Base-by-base conservation (phyloP, 1,140 invertebrate genomes). In the Eriocheir sinensis region DNA sequence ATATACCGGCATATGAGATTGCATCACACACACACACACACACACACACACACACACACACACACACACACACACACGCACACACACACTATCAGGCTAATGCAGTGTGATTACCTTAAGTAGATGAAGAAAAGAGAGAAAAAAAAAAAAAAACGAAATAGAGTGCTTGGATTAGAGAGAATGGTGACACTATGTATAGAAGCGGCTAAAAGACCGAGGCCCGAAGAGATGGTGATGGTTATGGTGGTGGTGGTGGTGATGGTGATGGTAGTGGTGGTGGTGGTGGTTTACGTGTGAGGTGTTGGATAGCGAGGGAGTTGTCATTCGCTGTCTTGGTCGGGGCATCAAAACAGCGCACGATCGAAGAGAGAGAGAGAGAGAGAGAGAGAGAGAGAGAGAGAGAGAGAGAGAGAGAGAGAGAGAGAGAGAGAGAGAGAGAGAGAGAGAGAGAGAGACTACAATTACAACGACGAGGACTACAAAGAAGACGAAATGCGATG, bases 331-430 rank as follows among this genome's bases (percentile, higher is more conserved):
- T n/a, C n/a, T n/a, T n/a, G n/a, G 1, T 72, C 21, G n/a, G 12
- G 60, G 27, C n/a, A n/a, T 72, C 1, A 72, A 72, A 1, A 72
- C 27, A 72, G 21, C 27, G 60, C 2, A n/a, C 8, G 60, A 72
- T 4, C 12, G 60, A 72, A 72, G 60, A 72, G 60, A n/a, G 60
- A n/a, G 27, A n/a, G 27, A n/a, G 27, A n/a, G 27, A n/a, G 60
- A 72, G 60, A 72, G 60, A n/a, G 27, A n/a, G 27, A n/a, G 27
- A n/a, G 27, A n/a, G 60, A 72, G 60, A 72, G 60, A 72, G 60
- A 72, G 60, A 72, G 60, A 72, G 60, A 72, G 60, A 72, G 60
- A 72, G 60, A 72, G 60, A 72, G 60, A 72, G 60, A 72, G 60
- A 72, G 60, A 72, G 60, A 72, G 60, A 72, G 60, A 72, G 60